Conservation (phyloP, 2,113 vertebrate species). For the Dissostichus mawsoni region DNA sequence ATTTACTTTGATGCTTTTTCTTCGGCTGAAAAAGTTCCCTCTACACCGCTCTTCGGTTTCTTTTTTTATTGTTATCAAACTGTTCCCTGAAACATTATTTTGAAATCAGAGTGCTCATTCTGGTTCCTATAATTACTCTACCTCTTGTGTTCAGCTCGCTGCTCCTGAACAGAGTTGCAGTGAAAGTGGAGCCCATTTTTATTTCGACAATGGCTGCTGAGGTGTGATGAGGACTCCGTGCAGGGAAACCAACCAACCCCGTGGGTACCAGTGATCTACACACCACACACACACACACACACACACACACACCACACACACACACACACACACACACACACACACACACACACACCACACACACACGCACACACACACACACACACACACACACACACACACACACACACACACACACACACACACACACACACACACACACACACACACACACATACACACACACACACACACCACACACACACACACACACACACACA, state of each 20-base stretch:
- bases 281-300: conserved; percentile 46
- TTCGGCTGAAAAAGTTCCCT: conserved; percentile 7
- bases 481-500: conserved; percentile 29
- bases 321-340: too few relatives aligned
- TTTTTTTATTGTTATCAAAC: conserved; percentile 46
- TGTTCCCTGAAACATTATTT: conserved; percentile 59
- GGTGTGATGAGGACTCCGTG: conserved; percentile 47
- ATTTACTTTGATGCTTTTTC: conserved; percentile 16
- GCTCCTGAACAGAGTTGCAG: conserved; percentile 68
- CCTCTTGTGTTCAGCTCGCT: conserved; percentile 63
- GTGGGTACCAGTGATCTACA: conserved; percentile 61
- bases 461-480: too few relatives aligned
- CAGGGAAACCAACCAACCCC: conserved; percentile 40
- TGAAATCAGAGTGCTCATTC: conserved; percentile 69
- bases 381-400: conserved; percentile 47
- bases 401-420: conserved; percentile 36
- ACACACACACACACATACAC: too few relatives aligned
- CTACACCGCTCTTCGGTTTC: neutral
- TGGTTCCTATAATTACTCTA: conserved; percentile 68
- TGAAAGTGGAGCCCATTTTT: conserved; percentile 58
- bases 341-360: too few relatives aligned
- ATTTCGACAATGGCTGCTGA: conserved; percentile 57
- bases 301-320: conserved; percentile 23
- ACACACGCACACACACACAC: conserved; percentile 15
- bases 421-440: too few relatives aligned